Evolutionary conservation across 1,140 invertebrate genomes (phyloP).

Genomic region (Apocrypta bakeri): DNA sequence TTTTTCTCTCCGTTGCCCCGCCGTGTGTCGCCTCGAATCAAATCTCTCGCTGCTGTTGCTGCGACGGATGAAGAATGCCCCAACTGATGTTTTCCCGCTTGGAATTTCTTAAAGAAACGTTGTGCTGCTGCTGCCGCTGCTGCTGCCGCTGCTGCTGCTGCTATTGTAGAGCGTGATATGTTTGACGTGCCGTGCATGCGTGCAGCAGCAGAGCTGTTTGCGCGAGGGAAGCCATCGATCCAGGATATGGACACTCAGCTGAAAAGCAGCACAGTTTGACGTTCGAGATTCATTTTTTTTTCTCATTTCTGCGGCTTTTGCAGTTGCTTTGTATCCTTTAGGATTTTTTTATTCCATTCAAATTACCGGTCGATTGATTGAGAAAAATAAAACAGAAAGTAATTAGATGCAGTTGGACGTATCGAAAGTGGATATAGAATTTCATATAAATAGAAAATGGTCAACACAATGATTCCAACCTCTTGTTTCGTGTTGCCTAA

Average conservation of each 20-base stretch:
- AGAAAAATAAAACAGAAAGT: too few species aligned
- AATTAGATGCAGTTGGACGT: too few species aligned
- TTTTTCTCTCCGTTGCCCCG: conserved; percentile 43
- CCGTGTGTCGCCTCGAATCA: conserved; percentile 58
- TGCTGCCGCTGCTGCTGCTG: too few species aligned
- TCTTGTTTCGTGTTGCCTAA: too few species aligned
- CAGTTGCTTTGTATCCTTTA: too few species aligned
- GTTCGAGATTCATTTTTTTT: not conserved
- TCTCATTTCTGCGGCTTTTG: too few species aligned
- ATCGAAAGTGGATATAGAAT: too few species aligned
- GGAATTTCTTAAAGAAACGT: conserved; percentile 46
- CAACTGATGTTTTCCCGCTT: conserved; percentile 41
- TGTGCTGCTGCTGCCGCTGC: too few species aligned
- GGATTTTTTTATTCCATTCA: not conserved
- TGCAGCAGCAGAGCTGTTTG: not conserved
- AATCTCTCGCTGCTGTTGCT: conserved; percentile 54
- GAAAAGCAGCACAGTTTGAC: not conserved
- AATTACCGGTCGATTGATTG: too few species aligned
- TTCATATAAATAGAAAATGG: too few species aligned
- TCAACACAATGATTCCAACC: too few species aligned
- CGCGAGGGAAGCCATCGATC: not conserved
- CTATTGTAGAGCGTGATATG: not conserved
- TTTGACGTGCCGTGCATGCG: not conserved
- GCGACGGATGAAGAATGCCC: conserved; percentile 22
- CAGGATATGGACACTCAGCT: not conserved